Evolutionary conservation across 1,140 invertebrate species (phyloP).

Genomic region (Zaprionus ghesquierei): DNA sequence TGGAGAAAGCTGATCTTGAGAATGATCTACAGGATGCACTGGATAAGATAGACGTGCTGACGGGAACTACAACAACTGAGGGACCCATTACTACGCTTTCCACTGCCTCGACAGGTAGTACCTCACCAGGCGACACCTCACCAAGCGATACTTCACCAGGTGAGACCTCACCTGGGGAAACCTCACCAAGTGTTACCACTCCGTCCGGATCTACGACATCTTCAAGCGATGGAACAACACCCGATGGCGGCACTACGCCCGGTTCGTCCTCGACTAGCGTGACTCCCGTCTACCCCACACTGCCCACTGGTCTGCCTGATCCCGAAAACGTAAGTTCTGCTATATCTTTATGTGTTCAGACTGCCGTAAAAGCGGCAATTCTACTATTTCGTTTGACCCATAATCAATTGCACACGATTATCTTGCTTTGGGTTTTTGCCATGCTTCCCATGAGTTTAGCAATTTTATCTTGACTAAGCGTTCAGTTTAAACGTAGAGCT

Average conservation of each 20-base stretch:
- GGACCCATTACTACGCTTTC: constrained; percentile 14
- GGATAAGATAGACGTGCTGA: constrained; percentile 65
- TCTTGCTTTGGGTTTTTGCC: constrained; percentile 18
- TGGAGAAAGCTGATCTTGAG: constrained; percentile 68
- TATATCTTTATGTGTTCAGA: constrained; percentile 1
- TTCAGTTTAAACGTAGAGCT: constrained; percentile 46
- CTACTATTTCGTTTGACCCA: constrained; percentile 45
- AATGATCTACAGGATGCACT: constrained; percentile 71
- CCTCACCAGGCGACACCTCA: constrained; percentile 6
- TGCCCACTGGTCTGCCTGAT: constrained; percentile 69
- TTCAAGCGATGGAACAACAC: background rate
- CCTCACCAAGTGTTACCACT: constrained; percentile 9
- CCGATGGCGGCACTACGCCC: constrained; percentile 19
- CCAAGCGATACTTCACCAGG: background rate
- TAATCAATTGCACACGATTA: constrained; percentile 30
- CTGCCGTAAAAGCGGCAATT: constrained; percentile 59
- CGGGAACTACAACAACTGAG: constrained; percentile 41
- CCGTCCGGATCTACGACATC: too few species aligned
- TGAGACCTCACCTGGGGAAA: constrained; percentile 9
- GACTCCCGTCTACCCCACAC: constrained; percentile 68
- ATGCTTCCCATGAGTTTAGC: background rate
- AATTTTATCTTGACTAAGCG: constrained; percentile 48
- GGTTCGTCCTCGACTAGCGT: background rate
- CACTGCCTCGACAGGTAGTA: background rate
- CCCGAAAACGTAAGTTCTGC: constrained; percentile 61